These are phyloP conservation scores for Nothoprocta perdicaria DNA, from an alignment of 2,113 vertebrate genomes.

Conservation along the genomic window DNA sequence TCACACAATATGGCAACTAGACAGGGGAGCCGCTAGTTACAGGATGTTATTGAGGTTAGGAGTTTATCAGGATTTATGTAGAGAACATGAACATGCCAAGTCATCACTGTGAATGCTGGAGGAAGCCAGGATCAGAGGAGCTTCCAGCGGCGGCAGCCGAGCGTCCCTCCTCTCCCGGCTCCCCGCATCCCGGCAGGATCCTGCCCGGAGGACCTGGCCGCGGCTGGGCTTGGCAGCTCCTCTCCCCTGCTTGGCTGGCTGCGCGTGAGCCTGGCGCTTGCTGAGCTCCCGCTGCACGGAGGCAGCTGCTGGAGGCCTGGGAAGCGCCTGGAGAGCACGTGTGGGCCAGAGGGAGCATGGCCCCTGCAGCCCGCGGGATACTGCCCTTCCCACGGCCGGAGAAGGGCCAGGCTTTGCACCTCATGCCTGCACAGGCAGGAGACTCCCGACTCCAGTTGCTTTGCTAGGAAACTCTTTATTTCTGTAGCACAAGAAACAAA, in stretches of 20 bases:
- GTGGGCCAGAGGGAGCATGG: accelerated
- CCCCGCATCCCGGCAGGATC: background rate
- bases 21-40: background rate
- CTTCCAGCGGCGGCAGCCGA: background rate
- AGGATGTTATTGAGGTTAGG: constrained; percentile 47
- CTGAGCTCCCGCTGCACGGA: background rate
- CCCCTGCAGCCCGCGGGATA: background rate
- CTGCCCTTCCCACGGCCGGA: background rate
- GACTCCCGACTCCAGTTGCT: accelerated
- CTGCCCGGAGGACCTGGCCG: background rate
- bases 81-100: background rate
- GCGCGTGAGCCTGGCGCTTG: accelerated
- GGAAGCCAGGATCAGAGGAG: constrained; percentile 23
- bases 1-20: constrained; percentile 13
- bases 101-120: background rate
- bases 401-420: background rate
- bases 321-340: background rate
- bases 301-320: accelerated
- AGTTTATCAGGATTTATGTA: constrained; percentile 57
- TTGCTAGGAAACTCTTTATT: background rate
- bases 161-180: background rate
- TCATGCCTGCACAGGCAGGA: background rate
- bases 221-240: background rate
- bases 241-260: background rate
- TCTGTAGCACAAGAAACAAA: background rate